Evolutionary conservation across 92 coral and sea anemone genomes (phyloP).

Genomic region (Parazoanthus darwini): DNA sequence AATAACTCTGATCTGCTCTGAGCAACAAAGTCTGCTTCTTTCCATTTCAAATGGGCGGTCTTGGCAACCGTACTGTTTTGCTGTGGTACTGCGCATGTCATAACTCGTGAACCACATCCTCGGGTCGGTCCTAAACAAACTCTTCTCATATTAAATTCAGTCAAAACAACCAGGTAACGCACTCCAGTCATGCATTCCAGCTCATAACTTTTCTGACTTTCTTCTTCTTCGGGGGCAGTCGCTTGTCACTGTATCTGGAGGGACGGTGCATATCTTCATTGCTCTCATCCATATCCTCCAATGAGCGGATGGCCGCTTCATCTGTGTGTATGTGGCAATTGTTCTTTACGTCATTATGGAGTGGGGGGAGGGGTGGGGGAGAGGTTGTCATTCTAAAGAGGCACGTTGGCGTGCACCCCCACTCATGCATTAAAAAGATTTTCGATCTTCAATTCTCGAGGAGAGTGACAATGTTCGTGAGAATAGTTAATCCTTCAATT

Average conservation of each 20-base stretch:
- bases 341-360: background rate
- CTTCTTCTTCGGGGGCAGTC: conserved; percentile 6
- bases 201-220: conserved; percentile 46
- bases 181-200: conserved; percentile 29
- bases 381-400: background rate
- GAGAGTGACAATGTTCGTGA: too few relatives aligned
- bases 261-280: background rate
- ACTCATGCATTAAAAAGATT: too few relatives aligned
- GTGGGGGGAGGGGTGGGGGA: too few relatives aligned
- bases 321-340: background rate
- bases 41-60: too few relatives aligned
- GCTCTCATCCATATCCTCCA: background rate
- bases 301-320: background rate
- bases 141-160: too few relatives aligned
- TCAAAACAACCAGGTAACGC: too few relatives aligned
- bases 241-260: conserved; percentile 7
- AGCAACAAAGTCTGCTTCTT: too few relatives aligned
- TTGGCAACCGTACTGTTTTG: too few relatives aligned
- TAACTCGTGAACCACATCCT: too few relatives aligned
- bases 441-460: background rate
- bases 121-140: too few relatives aligned
- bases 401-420: background rate
- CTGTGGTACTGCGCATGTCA: too few relatives aligned
- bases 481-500: background rate
- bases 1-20: too few relatives aligned